Percentiles rank a stretch among this genome's conserved stretches.
phyloP scores from a whole-genome alignment of 2,888 invertebrate genomes.

The Agrotis ipsilon region DNA sequence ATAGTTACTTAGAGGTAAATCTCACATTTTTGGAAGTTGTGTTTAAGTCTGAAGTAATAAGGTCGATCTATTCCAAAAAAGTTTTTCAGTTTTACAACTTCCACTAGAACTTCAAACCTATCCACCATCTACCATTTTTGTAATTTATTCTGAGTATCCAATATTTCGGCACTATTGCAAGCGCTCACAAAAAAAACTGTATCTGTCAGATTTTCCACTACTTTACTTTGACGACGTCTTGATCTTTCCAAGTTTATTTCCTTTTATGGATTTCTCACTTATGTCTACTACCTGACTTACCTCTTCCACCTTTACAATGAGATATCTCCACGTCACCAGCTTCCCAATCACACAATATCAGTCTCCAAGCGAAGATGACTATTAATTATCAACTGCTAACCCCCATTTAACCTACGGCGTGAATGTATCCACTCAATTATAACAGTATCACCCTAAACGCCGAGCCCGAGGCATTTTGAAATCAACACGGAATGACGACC shows the following conservation, averaged over 20 bases:
- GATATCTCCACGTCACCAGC: background rate
- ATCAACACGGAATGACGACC: conserved; percentile 54
- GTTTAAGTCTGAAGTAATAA: too few relatives aligned
- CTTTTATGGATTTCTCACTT: too few relatives aligned
- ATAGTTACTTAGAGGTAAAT: too few relatives aligned
- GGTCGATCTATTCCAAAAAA: too few relatives aligned
- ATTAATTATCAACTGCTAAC: conserved; percentile 36
- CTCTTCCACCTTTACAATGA: background rate
- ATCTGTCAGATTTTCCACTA: too few relatives aligned
- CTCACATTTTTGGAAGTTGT: too few relatives aligned
- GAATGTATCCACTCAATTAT: conserved; percentile 61
- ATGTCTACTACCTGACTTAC: too few relatives aligned
- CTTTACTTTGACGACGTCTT: background rate
- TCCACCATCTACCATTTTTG: too few relatives aligned
- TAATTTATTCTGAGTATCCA: too few relatives aligned
- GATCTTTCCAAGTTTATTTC: background rate
- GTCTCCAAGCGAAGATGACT: conserved; percentile 17
- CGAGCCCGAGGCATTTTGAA: conserved; percentile 50
- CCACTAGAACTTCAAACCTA: too few relatives aligned
- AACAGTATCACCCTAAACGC: conserved; percentile 45
- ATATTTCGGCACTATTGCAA: too few relatives aligned
- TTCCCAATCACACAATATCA: conserved; percentile 21
- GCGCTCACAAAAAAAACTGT: background rate
- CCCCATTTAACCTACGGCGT: conserved; percentile 37
- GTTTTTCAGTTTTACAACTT: too few relatives aligned